These are phyloP conservation scores for Archegozetes longisetosus DNA, from an alignment of 1,140 invertebrate genomes.

Conservation along the genomic window DNA sequence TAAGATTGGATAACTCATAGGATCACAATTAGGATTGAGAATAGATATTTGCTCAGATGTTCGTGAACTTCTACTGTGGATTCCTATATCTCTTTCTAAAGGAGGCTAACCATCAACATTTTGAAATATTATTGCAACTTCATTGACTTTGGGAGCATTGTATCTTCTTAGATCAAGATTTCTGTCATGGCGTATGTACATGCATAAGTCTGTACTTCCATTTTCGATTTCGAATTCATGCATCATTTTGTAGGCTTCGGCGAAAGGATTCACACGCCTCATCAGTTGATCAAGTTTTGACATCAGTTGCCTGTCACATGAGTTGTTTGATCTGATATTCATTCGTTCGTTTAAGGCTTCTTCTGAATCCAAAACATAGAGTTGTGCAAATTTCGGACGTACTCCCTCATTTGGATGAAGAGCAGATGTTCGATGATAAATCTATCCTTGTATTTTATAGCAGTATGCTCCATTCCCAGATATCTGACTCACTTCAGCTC, in stretches of 20 bases:
- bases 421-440: constrained; percentile 32
- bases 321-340: background rate
- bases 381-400: constrained; percentile 29
- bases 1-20: constrained; percentile 21
- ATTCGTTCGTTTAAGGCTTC: background rate
- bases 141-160: background rate
- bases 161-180: background rate
- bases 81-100: background rate
- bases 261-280: background rate
- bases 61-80: background rate
- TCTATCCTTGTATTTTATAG: constrained; percentile 34
- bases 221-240: background rate
- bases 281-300: background rate
- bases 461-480: constrained; percentile 25
- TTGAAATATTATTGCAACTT: background rate
- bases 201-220: background rate
- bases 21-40: background rate
- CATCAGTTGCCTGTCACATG: background rate
- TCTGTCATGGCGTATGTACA: background rate
- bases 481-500: constrained; percentile 14
- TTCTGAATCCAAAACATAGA: constrained; percentile 24
- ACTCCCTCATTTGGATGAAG: constrained; percentile 24
- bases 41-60: background rate
- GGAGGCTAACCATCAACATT: background rate
- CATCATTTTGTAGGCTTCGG: background rate